phyloP scores from a whole-genome alignment of 2,888 invertebrate species.

The Camponotus fellah region DNA sequence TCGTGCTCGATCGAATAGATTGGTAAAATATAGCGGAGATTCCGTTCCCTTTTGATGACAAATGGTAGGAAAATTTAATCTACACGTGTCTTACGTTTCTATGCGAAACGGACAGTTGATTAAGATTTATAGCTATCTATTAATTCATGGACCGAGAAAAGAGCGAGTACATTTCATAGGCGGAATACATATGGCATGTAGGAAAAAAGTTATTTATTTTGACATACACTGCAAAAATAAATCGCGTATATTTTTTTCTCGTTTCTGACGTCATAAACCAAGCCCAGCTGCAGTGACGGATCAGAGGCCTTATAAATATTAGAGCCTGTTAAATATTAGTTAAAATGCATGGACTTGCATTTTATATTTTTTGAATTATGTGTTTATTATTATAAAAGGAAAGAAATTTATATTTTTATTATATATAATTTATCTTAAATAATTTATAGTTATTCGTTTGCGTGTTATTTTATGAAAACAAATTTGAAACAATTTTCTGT shows the following conservation, averaged over 20 bases:
- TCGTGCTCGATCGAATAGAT: conserved; percentile 19
- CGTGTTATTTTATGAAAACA: background rate
- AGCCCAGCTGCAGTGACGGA: background rate
- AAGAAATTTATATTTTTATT: background rate
- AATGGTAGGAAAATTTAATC: conserved; percentile 37
- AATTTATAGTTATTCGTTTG: background rate
- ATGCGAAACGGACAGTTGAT: conserved; percentile 26
- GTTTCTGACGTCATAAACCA: background rate
- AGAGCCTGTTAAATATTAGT: background rate
- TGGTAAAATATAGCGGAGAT: conserved; percentile 2
- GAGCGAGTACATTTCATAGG: background rate
- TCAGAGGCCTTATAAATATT: background rate
- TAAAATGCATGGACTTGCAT: background rate
- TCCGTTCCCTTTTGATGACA: conserved; percentile 8
- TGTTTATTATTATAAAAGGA: background rate
- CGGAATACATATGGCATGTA: background rate
- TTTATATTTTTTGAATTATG: background rate
- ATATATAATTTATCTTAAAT: background rate
- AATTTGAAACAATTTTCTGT: no score
- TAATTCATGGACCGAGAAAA: conserved; percentile 23
- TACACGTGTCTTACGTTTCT: background rate
- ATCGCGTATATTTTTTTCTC: conserved; percentile 11
- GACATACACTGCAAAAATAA: conserved; percentile 21
- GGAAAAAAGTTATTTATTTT: conserved; percentile 30
- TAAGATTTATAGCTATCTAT: conserved; percentile 43